Evolutionary conservation across 2,797 vertebrate genomes (phyloP).

Genomic region (Pipistrellus nathusii): DNA sequence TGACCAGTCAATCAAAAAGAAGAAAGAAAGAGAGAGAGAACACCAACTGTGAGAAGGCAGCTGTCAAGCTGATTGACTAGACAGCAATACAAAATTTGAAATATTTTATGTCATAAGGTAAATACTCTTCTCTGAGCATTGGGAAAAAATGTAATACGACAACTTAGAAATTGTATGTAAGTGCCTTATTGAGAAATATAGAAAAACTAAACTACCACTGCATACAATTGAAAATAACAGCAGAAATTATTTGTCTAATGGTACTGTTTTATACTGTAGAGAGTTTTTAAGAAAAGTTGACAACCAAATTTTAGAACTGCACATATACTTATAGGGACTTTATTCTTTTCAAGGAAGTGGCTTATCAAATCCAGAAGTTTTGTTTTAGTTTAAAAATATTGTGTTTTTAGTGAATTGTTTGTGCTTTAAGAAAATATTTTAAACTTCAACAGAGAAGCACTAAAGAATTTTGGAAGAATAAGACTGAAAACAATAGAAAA

Average conservation of each 20-base stretch:
- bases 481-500: slow-evolving; percentile 29
- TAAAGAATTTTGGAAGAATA: slow-evolving; percentile 30
- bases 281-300: neutral
- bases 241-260: slow-evolving; percentile 47
- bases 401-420: slow-evolving; percentile 51
- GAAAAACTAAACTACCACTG: slow-evolving; percentile 31
- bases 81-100: slow-evolving; percentile 59
- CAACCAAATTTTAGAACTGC: slow-evolving; percentile 17
- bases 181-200: neutral
- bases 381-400: slow-evolving; percentile 10
- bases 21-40: slow-evolving; percentile 6
- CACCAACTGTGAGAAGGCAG: slow-evolving; percentile 52
- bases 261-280: neutral
- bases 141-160: slow-evolving; percentile 40
- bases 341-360: neutral
- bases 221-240: slow-evolving; percentile 55
- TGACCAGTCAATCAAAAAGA: slow-evolving; percentile 69
- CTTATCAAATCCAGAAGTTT: slow-evolving; percentile 32
- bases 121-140: slow-evolving; percentile 54
- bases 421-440: slow-evolving; percentile 24
- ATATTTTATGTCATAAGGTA: slow-evolving; percentile 44
- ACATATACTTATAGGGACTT: neutral
- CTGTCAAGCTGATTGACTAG: slow-evolving; percentile 63
- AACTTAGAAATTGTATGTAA: slow-evolving; percentile 18
- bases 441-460: neutral